phyloP scores from a whole-genome alignment of 2,113 vertebrate genomes.

The Lagopus muta region DNA sequence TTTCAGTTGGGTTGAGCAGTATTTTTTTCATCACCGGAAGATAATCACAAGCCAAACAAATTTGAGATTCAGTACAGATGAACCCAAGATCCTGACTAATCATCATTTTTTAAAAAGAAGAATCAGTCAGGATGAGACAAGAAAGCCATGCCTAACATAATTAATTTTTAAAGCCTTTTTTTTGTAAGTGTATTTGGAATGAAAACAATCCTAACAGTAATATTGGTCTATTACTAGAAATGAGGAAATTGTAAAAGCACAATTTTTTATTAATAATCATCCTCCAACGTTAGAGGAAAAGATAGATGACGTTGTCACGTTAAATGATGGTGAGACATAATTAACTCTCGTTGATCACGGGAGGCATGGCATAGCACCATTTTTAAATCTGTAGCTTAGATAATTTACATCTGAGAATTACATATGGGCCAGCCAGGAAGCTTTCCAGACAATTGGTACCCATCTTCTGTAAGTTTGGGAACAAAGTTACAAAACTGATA shows the following conservation, averaged over 20 bases:
- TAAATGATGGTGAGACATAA: slow-evolving; percentile 59
- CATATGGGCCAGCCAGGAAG: slow-evolving; percentile 14
- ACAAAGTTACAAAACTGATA: neutral
- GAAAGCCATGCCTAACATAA: slow-evolving; percentile 44
- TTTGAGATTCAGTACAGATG: neutral
- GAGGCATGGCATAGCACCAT: slow-evolving; percentile 36
- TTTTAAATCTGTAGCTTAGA: slow-evolving; percentile 39
- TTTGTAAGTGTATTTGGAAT: slow-evolving; percentile 55
- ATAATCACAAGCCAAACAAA: slow-evolving; percentile 10
- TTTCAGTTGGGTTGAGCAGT: neutral
- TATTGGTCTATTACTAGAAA: slow-evolving; percentile 59
- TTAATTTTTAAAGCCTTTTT: slow-evolving; percentile 60
- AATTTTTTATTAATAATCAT: slow-evolving; percentile 44
- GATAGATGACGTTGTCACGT: slow-evolving; percentile 40
- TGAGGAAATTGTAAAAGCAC: slow-evolving; percentile 56
- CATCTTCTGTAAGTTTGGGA: slow-evolving; percentile 15
- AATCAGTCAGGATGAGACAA: slow-evolving; percentile 40
- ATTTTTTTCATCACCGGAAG: neutral
- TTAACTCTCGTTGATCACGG: slow-evolving; percentile 52
- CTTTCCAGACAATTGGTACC: neutral
- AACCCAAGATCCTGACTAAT: slow-evolving; percentile 39
- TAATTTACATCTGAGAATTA: slow-evolving; percentile 19
- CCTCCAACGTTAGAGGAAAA: slow-evolving; percentile 33
- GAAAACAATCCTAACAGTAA: slow-evolving; percentile 55
- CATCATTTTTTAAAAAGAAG: slow-evolving; percentile 42